phyloP scores from a whole-genome alignment of 1,140 invertebrate genomes.

The Galleria mellonella region DNA sequence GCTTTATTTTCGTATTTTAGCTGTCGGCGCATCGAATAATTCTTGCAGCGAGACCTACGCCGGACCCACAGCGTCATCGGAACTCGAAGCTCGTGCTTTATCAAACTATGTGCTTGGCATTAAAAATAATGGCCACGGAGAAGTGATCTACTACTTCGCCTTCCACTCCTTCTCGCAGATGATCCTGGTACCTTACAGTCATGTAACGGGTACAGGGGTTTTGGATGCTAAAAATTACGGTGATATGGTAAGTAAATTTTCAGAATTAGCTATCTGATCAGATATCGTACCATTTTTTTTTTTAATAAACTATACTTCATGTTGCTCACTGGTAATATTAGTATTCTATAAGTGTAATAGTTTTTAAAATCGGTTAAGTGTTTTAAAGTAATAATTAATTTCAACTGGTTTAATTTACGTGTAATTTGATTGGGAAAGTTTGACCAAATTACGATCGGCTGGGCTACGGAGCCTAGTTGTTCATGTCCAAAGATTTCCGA shows the following conservation, averaged over 20 bases:
- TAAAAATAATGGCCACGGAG: conserved; percentile 35
- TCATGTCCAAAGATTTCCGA: too few relatives aligned
- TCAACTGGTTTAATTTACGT: too few relatives aligned
- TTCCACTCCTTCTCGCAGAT: conserved; percentile 88
- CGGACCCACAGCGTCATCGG: conserved; percentile 89
- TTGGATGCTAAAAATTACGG: conserved; percentile 77
- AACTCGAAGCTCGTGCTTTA: conserved; percentile 89
- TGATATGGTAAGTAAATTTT: conserved; percentile 70
- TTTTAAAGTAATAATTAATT: too few relatives aligned
- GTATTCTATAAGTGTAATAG: too few relatives aligned
- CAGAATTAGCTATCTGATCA: too few relatives aligned
- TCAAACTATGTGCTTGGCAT: conserved; percentile 41
- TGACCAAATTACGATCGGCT: too few relatives aligned
- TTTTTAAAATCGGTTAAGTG: too few relatives aligned
- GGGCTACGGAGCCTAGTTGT: too few relatives aligned
- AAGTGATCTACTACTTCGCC: conserved; percentile 70
- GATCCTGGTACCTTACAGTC: conserved; percentile 82
- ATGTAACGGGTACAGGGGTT: conserved; percentile 57
- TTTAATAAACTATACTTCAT: too few relatives aligned
- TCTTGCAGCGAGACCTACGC: conserved; percentile 91
- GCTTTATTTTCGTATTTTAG: conserved; percentile 31
- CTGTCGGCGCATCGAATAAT: conserved; percentile 83
- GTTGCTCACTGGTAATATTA: too few relatives aligned
- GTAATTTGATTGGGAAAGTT: too few relatives aligned
- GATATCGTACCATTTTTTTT: too few relatives aligned